Evolutionary conservation across 2,113 vertebrate species (phyloP), one percentile per base, ranked within the genome.

Genomic region (Echinops telfairi): DNA sequence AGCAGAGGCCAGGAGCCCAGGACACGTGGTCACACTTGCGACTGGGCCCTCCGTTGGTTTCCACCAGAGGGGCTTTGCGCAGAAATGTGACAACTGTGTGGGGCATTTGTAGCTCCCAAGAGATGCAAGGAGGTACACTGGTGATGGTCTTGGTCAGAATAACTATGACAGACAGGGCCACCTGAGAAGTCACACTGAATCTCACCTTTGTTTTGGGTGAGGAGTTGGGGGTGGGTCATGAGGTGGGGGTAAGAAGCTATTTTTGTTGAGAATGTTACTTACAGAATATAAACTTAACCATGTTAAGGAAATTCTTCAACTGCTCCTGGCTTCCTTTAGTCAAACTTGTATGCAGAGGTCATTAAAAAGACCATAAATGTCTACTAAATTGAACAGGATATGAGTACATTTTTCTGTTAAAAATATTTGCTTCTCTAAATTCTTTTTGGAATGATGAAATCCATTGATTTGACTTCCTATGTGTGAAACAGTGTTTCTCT

Each of bases 371-470:
- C 38, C 27, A 0, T 88, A 57, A 36, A 2, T 60, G 1, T 78
- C 47, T 11, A 8, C 89, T 62, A 40, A 80, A 12, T n/a, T 47
- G 14, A 78, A 25, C 31, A 31, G 88, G 73, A 64, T 78, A 66
- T 81, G 20, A 62, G 4, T 93, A 60, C 31, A 47, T 73, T 86
- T 93, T 85, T 29, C 76, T 88, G 17, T 83, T 83, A 60, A 53
- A 58, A 77, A 43, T 68, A 40, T 64, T 53, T 16, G 33, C 57
- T 5, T 0, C 86, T 66, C 14, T 11, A 29, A 70, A 53, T 53
- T 53, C 71, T 36, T 68, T 43, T 62, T 11, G 62, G 29, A 84
- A 57, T 53, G 33, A 71, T 22, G n/a, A 47, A 25, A 36, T 73
- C 23, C 15, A 10, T 64, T 70, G 47, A n/a, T 68, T 66, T 31